A percentile compares a stretch with the other conserved stretches of the same genome.
These are phyloP conservation scores for Drosophila ercepeae DNA, from an alignment of 1,140 invertebrate genomes.

Conservation along the genomic window DNA sequence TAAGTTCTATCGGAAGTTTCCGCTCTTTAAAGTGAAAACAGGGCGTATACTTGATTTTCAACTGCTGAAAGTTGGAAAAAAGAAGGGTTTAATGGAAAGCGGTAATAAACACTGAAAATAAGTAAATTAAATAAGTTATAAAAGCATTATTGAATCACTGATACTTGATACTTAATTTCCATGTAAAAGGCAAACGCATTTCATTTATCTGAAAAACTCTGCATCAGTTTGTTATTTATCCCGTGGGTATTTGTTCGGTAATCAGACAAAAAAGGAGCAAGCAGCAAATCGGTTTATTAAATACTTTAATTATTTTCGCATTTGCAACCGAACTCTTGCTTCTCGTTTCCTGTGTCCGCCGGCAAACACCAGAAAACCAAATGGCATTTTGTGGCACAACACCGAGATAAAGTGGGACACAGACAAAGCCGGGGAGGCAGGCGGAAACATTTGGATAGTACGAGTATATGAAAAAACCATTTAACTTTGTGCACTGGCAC, in stretches of 20 bases:
- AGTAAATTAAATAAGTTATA: neutral
- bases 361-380: constrained; percentile 28
- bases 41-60: constrained; percentile 3
- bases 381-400: constrained; percentile 7
- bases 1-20: neutral
- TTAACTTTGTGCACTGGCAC: constrained; percentile 53
- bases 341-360: neutral
- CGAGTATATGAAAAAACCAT: constrained; percentile 46
- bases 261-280: constrained; percentile 1
- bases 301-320: constrained; percentile 13
- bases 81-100: neutral
- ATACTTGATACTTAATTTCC: neutral
- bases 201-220: neutral
- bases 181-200: neutral
- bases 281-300: constrained; percentile 9
- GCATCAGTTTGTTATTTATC: neutral
- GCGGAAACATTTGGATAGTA: constrained; percentile 2
- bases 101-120: too few species aligned
- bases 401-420: neutral
- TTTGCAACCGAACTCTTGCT: neutral
- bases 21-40: neutral
- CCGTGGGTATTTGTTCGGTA: neutral
- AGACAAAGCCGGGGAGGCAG: neutral
- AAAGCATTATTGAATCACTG: neutral
- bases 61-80: neutral